Evolutionary conservation across 2,797 vertebrate genomes (phyloP).

Genomic region (Agapornis canus): DNA sequence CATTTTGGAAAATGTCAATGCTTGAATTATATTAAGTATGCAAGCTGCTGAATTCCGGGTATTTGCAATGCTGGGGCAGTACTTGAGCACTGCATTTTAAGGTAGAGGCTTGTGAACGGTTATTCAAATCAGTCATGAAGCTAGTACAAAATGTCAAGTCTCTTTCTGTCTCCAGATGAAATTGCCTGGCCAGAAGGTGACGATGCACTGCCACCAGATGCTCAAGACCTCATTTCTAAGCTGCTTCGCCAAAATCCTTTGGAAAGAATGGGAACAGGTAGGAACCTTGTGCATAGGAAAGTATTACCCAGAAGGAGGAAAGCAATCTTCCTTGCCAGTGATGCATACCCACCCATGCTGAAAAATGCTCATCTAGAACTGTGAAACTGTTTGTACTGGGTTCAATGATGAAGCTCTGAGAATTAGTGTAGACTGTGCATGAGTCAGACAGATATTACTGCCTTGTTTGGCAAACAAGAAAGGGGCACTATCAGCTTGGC

Average conservation of each 20-base stretch:
- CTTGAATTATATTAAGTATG: constrained; percentile 54
- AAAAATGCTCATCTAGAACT: background rate
- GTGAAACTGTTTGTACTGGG: background rate
- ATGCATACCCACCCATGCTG: accelerated
- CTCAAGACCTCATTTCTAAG: constrained; percentile 92
- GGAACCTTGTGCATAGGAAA: background rate
- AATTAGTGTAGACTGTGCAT: background rate
- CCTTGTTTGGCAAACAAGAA: background rate
- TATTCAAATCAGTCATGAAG: background rate
- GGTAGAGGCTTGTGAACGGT: background rate
- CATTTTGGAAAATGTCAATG: constrained; percentile 66
- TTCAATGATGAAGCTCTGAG: background rate
- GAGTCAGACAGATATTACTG: background rate
- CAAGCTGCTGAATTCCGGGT: constrained; percentile 51
- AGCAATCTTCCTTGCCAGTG: background rate
- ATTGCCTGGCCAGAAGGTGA: constrained; percentile 96
- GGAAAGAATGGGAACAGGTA: constrained; percentile 93
- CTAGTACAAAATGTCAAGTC: constrained; percentile 10
- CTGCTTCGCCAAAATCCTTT: constrained; percentile 92
- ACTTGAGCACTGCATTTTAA: background rate
- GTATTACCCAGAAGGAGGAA: background rate
- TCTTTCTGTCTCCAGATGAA: constrained; percentile 82
- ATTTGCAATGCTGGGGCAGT: background rate
- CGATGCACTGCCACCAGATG: constrained; percentile 91
- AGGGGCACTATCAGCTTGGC: background rate